A percentile compares a stretch with the other conserved stretches of the same genome.
Conservation (phyloP, 2,797 vertebrate species). For the Pseudopleuronectes americanus region DNA sequence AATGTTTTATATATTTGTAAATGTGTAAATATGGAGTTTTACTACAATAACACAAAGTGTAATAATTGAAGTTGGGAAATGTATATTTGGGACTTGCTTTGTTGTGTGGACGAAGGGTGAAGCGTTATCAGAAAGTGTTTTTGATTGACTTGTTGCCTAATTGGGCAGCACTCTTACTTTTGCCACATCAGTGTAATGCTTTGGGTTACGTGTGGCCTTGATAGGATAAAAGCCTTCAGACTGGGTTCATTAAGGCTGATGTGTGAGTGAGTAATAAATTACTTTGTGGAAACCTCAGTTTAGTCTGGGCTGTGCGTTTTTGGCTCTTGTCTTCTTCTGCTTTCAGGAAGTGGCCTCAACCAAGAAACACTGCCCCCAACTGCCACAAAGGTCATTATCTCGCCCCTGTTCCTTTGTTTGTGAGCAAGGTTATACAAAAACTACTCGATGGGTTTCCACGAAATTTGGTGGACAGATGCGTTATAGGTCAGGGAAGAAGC, state of each 20-base stretch:
- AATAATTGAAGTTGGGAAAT: neutral
- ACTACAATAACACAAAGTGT: slow-evolving; percentile 40
- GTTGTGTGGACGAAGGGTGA: slow-evolving; percentile 2
- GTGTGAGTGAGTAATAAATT: neutral
- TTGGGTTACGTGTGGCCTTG: neutral
- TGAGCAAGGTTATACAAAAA: too few relatives aligned
- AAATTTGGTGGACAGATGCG: too few relatives aligned
- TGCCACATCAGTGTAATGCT: neutral
- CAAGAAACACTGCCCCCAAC: too few relatives aligned
- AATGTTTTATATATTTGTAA: slow-evolving; percentile 18
- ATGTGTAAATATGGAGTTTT: slow-evolving; percentile 27
- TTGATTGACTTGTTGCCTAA: neutral
- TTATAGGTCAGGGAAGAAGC: too few relatives aligned
- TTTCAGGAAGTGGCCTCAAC: neutral
- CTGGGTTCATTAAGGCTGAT: neutral
- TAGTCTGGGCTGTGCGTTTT: neutral
- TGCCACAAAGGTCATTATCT: neutral
- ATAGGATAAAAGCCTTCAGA: too few relatives aligned
- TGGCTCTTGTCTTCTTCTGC: neutral
- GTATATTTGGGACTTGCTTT: neutral
- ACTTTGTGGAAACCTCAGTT: neutral
- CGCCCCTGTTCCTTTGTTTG: too few relatives aligned
- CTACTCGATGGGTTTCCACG: too few relatives aligned
- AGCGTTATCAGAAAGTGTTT: neutral
- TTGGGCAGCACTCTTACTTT: neutral